phyloP scores from a whole-genome alignment of 1,140 invertebrate genomes.

The Teleogryllus occipitalis region DNA sequence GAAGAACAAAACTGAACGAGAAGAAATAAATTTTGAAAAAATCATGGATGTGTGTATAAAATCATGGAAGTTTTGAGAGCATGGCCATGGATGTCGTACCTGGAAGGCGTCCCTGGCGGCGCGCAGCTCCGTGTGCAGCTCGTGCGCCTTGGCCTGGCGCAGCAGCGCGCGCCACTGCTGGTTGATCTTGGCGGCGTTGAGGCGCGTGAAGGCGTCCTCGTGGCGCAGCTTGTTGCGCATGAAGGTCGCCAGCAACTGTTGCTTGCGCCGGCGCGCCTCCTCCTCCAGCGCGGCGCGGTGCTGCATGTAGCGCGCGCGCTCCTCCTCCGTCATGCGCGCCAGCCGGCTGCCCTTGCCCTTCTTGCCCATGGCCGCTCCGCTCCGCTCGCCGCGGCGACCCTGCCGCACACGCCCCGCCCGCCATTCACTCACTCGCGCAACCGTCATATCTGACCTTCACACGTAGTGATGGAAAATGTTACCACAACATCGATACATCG shows the following conservation, averaged over 20 bases:
- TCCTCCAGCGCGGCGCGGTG: slow-evolving; percentile 68
- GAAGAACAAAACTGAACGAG: too few species aligned
- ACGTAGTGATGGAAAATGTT: too few species aligned
- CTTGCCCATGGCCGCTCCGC: slow-evolving; percentile 33
- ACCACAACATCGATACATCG: too few species aligned
- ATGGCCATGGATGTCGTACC: too few species aligned
- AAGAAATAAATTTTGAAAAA: too few species aligned
- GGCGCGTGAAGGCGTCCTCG: slow-evolving; percentile 64
- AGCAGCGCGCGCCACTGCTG: slow-evolving; percentile 70
- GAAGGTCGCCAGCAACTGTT: slow-evolving; percentile 64
- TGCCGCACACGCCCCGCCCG: too few species aligned
- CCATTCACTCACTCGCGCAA: too few species aligned
- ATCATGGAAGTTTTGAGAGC: too few species aligned
- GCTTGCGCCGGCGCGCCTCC: slow-evolving; percentile 62
- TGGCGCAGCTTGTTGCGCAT: slow-evolving; percentile 72
- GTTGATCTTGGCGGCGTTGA: slow-evolving; percentile 75
- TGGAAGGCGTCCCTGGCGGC: background rate
- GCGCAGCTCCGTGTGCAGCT: background rate
- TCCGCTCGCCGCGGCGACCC: too few species aligned
- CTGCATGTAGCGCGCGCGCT: slow-evolving; percentile 65
- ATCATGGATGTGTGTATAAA: too few species aligned
- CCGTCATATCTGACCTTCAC: too few species aligned
- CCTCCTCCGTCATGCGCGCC: slow-evolving; percentile 72
- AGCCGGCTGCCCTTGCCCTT: slow-evolving; percentile 62
- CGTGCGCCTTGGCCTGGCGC: slow-evolving; percentile 58